These are phyloP conservation scores for Mirounga angustirostris DNA, from an alignment of 2,113 vertebrate species.

Conservation along the genomic window DNA sequence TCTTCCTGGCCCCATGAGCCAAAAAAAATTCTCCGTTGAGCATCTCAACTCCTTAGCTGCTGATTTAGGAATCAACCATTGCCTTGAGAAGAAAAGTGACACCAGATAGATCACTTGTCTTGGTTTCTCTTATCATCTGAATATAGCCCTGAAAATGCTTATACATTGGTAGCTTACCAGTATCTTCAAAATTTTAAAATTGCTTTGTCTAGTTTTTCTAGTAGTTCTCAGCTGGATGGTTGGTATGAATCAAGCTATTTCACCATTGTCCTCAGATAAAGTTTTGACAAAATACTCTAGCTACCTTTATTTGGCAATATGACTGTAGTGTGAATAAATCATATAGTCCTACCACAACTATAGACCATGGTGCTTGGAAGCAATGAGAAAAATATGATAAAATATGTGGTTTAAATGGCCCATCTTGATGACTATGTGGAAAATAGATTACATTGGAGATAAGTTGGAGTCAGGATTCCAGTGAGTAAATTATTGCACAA, in stretches of 20 bases:
- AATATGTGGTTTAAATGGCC: slow-evolving; percentile 16
- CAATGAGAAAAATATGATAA: background rate
- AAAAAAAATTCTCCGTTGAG: background rate
- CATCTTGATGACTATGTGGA: background rate
- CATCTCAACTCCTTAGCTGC: background rate
- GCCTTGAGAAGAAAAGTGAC: slow-evolving; percentile 4
- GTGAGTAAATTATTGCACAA: background rate
- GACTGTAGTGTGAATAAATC: background rate
- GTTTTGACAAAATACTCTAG: slow-evolving; percentile 12
- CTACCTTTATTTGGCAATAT: background rate
- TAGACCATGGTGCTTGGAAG: background rate
- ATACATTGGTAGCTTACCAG: background rate
- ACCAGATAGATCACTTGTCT: background rate
- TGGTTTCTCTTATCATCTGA: background rate
- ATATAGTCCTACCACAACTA: background rate
- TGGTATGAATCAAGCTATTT: background rate
- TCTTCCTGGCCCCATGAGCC: background rate
- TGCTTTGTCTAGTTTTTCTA: background rate
- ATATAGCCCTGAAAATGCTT: background rate
- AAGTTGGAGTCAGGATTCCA: background rate
- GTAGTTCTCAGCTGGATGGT: background rate
- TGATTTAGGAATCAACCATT: background rate
- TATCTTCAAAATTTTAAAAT: background rate
- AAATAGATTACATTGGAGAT: background rate
- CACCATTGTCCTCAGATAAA: background rate